Percentiles rank a stretch among this genome's conserved stretches.
Conservation (phyloP, 2,113 vertebrate genomes). For the Rhynchomys soricoides region DNA sequence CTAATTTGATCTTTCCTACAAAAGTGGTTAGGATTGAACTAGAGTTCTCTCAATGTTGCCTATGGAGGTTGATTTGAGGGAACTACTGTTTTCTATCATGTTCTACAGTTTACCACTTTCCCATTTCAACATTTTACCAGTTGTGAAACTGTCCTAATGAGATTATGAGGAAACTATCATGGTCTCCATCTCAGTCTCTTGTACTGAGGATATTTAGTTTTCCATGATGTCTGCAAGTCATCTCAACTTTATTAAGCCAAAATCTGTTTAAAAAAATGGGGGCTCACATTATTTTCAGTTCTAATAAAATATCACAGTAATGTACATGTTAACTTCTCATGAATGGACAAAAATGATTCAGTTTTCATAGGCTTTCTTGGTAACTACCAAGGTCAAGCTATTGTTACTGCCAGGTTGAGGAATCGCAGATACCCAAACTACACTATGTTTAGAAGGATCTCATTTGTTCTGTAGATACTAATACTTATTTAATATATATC, state of each 20-base stretch:
- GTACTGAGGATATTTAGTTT: too few relatives aligned
- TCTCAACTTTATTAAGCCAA: background rate
- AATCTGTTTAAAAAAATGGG: background rate
- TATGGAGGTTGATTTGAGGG: too few relatives aligned
- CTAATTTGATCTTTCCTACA: too few relatives aligned
- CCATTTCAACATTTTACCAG: too few relatives aligned
- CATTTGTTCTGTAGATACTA: background rate
- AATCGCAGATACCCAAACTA: background rate
- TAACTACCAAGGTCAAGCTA: background rate
- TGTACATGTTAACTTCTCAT: background rate
- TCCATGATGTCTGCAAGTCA: too few relatives aligned
- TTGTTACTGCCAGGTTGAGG: background rate
- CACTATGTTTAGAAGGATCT: background rate
- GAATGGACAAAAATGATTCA: background rate
- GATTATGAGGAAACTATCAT: too few relatives aligned
- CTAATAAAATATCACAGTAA: background rate
- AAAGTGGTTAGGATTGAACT: too few relatives aligned
- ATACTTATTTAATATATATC: background rate
- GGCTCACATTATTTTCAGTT: background rate
- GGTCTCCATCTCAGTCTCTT: too few relatives aligned
- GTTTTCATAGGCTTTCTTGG: background rate
- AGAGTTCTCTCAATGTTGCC: too few relatives aligned
- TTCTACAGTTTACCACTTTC: too few relatives aligned
- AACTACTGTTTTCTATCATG: too few relatives aligned
- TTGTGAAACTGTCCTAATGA: too few relatives aligned